Percentiles rank a stretch among this genome's conserved stretches.
Conservation (phyloP, 2,797 vertebrate genomes). For the Antennarius maculatus region DNA sequence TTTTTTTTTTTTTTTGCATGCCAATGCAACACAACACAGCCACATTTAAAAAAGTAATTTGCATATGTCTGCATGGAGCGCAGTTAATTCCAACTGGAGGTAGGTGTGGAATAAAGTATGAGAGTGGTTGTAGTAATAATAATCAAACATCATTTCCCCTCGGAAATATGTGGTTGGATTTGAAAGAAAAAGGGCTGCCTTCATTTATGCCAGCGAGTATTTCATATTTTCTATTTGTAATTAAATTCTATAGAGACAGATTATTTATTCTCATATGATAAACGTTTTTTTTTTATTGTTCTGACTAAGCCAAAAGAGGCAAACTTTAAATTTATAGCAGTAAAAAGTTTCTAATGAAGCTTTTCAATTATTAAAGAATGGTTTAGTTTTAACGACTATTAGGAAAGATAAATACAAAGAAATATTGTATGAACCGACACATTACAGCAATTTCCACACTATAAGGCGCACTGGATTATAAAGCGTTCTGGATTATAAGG, state of each 20-base stretch:
- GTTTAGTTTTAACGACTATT: not conserved
- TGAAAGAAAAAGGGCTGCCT: not conserved
- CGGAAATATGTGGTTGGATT: not conserved
- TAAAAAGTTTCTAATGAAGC: not conserved
- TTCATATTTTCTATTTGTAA: not conserved
- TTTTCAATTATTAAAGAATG: not conserved
- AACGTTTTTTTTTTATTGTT: too few relatives aligned
- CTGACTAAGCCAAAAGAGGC: too few relatives aligned
- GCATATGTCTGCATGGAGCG: not conserved
- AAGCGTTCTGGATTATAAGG: too few relatives aligned
- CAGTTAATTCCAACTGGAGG: constrained; percentile 2
- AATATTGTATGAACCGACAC: too few relatives aligned
- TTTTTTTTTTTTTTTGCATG: not conserved
- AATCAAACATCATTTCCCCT: not conserved
- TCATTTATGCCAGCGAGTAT: not conserved
- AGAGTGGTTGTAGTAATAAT: not conserved
- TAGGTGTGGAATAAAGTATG: not conserved
- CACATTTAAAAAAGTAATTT: not conserved
- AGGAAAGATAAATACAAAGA: too few relatives aligned
- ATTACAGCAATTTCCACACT: too few relatives aligned
- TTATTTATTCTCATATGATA: not conserved
- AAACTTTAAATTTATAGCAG: not conserved
- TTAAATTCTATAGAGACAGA: not conserved
- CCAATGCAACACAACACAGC: constrained; percentile 7
- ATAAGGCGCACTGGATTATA: too few relatives aligned